Evolutionary conservation across 1,140 invertebrate species (phyloP).

Genomic region (Spodoptera frugiperda): DNA sequence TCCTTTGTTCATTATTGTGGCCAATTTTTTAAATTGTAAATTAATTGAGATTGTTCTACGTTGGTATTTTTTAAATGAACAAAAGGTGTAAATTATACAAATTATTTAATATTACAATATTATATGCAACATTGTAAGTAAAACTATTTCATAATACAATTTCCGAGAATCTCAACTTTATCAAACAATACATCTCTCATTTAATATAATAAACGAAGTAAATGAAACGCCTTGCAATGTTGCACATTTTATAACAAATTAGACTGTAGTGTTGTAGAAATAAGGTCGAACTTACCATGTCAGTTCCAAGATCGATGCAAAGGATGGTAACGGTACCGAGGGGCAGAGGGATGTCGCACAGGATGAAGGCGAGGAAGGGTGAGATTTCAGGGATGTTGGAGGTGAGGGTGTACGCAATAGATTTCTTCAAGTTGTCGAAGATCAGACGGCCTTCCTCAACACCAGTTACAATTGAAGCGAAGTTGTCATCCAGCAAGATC

Average conservation of each 20-base stretch:
- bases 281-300: constrained; percentile 95
- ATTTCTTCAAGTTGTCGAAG: constrained; percentile 99
- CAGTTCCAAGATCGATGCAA: constrained; percentile 99
- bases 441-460: constrained; percentile 99
- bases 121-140: constrained; percentile 30
- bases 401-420: constrained; percentile 99
- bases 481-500: constrained; percentile 99
- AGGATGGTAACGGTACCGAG: constrained; percentile 99
- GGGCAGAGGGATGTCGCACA: constrained; percentile 98
- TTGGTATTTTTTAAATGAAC: background rate
- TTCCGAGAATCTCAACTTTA: background rate
- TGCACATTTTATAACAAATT: constrained; percentile 3
- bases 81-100: constrained; percentile 8
- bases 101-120: constrained; percentile 4
- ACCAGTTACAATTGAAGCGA: constrained; percentile 99
- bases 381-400: constrained; percentile 99
- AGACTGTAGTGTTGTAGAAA: constrained; percentile 4
- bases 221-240: constrained; percentile 27
- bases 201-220: constrained; percentile 5
- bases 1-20: constrained; percentile 15
- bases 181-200: background rate
- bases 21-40: no score
- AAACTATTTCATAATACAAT: background rate
- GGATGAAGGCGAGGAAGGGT: constrained; percentile 99
- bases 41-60: no score